phyloP scores from a whole-genome alignment of 2,113 vertebrate species.

The Passerina amoena region DNA sequence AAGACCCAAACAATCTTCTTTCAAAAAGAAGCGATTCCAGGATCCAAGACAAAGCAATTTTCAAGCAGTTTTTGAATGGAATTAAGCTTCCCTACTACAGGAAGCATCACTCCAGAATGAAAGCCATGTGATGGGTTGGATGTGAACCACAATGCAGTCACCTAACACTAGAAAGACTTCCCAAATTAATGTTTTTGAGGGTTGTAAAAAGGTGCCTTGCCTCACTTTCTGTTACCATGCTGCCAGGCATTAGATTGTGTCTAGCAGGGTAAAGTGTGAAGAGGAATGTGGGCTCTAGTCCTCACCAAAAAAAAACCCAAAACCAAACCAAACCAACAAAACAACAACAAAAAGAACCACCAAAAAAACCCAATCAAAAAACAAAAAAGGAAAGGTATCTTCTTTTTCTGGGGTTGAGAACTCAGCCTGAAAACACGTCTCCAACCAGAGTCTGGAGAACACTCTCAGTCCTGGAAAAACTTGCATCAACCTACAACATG shows the following conservation, averaged over 20 bases:
- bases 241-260: background rate
- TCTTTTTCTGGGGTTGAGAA: constrained; percentile 68
- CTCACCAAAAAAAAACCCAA: background rate
- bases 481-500: background rate
- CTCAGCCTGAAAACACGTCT: constrained; percentile 26
- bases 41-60: background rate
- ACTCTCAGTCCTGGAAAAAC: background rate
- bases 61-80: background rate
- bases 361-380: background rate
- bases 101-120: background rate
- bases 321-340: background rate
- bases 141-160: background rate
- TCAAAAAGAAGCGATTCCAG: background rate
- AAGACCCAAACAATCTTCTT: constrained; percentile 19
- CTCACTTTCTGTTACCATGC: background rate
- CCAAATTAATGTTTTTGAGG: background rate
- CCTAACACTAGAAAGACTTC: background rate
- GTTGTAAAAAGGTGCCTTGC: background rate
- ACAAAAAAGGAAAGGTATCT: constrained; percentile 13
- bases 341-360: too few relatives aligned
- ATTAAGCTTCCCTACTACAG: background rate
- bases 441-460: background rate
- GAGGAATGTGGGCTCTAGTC: background rate
- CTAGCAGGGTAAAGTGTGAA: background rate
- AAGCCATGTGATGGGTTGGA: background rate